Conservation (phyloP, 1,140 invertebrate genomes). For the Parasteatoda tepidariorum region DNA sequence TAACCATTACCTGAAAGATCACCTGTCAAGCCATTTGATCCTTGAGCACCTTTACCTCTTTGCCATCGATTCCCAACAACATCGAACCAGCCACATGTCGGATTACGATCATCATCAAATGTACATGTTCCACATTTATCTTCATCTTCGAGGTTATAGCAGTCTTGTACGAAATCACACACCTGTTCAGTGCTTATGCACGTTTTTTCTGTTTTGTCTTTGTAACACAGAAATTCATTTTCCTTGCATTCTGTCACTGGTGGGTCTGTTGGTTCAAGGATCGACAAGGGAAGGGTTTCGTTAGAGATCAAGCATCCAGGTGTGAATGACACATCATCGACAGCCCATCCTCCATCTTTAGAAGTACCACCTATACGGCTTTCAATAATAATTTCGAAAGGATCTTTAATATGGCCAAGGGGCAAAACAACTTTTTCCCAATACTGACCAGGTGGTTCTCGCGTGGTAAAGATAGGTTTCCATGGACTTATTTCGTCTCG, state of each 20-base stretch:
- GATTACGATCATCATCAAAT: slow-evolving; percentile 47
- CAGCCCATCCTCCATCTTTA: slow-evolving; percentile 66
- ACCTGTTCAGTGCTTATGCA: slow-evolving; percentile 73
- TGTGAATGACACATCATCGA: slow-evolving; percentile 69
- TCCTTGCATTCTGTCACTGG: slow-evolving; percentile 14
- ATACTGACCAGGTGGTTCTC: slow-evolving; percentile 47
- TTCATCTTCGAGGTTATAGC: slow-evolving; percentile 59
- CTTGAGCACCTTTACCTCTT: slow-evolving; percentile 11
- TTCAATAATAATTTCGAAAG: slow-evolving; percentile 66
- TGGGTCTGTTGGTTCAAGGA: slow-evolving; percentile 15
- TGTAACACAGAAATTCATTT: slow-evolving; percentile 81
- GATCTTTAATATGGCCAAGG: slow-evolving; percentile 17
- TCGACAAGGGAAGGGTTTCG: slow-evolving; percentile 28
- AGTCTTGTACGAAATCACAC: slow-evolving; percentile 61
- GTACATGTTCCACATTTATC: slow-evolving; percentile 51
- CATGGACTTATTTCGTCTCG: slow-evolving; percentile 37
- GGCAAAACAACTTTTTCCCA: slow-evolving; percentile 57
- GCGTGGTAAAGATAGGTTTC: slow-evolving; percentile 14
- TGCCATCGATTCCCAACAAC: slow-evolving; percentile 40
- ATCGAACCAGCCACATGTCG: slow-evolving; percentile 61
- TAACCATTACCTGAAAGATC: slow-evolving; percentile 44
- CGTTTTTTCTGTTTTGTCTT: slow-evolving; percentile 79
- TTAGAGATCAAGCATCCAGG: slow-evolving; percentile 63
- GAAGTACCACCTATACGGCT: slow-evolving; percentile 63
- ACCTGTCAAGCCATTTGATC: slow-evolving; percentile 17